These are phyloP conservation scores for Cinclus mexicanus DNA, from an alignment of 2,113 vertebrate genomes.

Conservation along the genomic window DNA sequence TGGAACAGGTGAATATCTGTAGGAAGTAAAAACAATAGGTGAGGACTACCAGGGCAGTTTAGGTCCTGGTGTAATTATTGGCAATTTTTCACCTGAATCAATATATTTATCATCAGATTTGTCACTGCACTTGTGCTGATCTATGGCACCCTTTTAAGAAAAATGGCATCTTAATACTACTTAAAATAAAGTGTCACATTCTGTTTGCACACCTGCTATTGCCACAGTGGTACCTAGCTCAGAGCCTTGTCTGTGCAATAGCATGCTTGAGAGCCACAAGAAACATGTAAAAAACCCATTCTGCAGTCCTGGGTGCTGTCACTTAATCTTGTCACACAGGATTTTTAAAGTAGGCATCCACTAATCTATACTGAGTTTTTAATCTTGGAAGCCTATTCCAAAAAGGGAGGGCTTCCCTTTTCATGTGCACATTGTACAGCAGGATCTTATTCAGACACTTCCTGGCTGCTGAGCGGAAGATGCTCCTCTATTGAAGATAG, in stretches of 20 bases:
- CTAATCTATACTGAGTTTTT: conserved; percentile 35
- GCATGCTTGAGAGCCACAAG: not conserved
- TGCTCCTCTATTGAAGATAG: conserved; percentile 68
- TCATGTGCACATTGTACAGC: conserved; percentile 48
- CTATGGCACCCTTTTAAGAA: not conserved
- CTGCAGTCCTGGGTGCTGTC: not conserved
- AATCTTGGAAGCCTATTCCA: conserved; percentile 44
- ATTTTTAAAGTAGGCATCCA: conserved; percentile 48
- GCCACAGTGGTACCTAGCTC: not conserved
- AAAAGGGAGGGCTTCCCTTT: conserved; percentile 57
- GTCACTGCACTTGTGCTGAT: not conserved
- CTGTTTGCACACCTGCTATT: not conserved
- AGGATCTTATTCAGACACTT: conserved; percentile 65
- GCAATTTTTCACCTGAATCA: not conserved
- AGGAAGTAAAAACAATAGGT: not conserved
- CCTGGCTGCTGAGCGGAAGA: conserved; percentile 68
- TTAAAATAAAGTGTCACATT: not conserved
- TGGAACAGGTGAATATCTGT: conserved; percentile 5
- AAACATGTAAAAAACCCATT: not conserved
- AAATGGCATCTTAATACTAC: not conserved
- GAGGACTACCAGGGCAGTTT: not conserved
- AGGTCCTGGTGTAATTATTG: not conserved
- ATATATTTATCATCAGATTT: not conserved
- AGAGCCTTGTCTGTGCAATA: not conserved
- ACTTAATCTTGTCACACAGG: conserved; percentile 9